Evolutionary conservation across 2,888 invertebrate species (phyloP).

Genomic region (Epinotia nisella): DNA sequence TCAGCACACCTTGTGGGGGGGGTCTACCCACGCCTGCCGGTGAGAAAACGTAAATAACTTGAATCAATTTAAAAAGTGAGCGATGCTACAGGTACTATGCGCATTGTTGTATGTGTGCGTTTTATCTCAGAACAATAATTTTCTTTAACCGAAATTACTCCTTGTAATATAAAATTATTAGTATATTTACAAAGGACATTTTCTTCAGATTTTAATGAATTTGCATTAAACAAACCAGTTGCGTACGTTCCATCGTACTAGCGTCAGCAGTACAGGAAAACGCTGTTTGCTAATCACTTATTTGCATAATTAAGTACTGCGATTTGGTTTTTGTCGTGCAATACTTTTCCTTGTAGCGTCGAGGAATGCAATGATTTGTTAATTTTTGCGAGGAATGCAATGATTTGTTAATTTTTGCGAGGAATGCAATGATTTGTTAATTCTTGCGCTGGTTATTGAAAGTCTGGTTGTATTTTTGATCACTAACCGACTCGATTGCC

Average conservation of each 20-base stretch:
- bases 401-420: background rate
- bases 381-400: background rate
- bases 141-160: too few relatives aligned
- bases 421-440: background rate
- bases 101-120: too few relatives aligned
- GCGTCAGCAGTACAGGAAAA: conserved; percentile 4
- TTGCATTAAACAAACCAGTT: background rate
- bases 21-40: too few relatives aligned
- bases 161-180: too few relatives aligned
- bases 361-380: background rate
- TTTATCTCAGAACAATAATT: too few relatives aligned
- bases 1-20: too few relatives aligned
- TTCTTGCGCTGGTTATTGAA: too few relatives aligned
- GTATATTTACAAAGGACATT: background rate
- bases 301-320: background rate
- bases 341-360: background rate
- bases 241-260: background rate
- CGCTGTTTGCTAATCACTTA: background rate
- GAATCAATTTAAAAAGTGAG: too few relatives aligned
- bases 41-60: too few relatives aligned
- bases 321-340: background rate
- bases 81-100: too few relatives aligned
- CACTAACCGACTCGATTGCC: too few relatives aligned
- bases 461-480: too few relatives aligned
- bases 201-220: background rate